Evolutionary conservation across 2,113 vertebrate genomes (phyloP), one percentile per base, ranked within the genome.

Genomic region (Ciconia maguari): DNA sequence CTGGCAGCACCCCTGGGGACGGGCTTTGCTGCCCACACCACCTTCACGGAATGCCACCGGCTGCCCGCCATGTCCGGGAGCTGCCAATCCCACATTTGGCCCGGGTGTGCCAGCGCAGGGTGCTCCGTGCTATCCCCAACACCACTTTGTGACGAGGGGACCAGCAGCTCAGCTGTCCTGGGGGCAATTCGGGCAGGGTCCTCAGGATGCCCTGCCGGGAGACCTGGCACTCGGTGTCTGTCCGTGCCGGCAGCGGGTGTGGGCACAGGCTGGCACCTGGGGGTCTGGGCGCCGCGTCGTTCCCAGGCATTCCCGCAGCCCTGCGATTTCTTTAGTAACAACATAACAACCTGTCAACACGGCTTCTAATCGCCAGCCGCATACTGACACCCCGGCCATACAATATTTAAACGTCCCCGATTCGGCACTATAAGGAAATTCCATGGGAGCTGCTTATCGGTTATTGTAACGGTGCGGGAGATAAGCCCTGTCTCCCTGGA

Each of bases 381-480:
- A 2, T 2, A 0, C 58, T 51, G 87, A 77, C 60, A 78, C 78
- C 69, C 32, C n/a, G 9, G 85, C 79, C 81, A 16, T 34, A 27
- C 77, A 9, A 24, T 48, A 69, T 72, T 42, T 36, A 84, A 88
- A 71, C 49, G 21, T 11, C 55, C 91, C 42, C 13, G 2, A 11
- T 41, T 29, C 8, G 1, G 51, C 5, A 4, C 77, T 58, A n/a
- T 11, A 62, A 89, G 91, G 89, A 91, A 96, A 97, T 94, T 92
- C 95, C 95, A 26, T 20, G 77, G 77, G 65, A 94, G 74, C 65
- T 6, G 8, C 94, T 95, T 96, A 94, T 96, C 93, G 0, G 52
- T 24, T 15, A 0, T 4, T 29, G 10, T 51, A 81, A 62, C 1
- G 1, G 87, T 34, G 61, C 0, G 0, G 68, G 20, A 96, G 96